Evolutionary conservation across 2,797 vertebrate species (phyloP).

Genomic region (Myoxocephalus aenaeus): DNA sequence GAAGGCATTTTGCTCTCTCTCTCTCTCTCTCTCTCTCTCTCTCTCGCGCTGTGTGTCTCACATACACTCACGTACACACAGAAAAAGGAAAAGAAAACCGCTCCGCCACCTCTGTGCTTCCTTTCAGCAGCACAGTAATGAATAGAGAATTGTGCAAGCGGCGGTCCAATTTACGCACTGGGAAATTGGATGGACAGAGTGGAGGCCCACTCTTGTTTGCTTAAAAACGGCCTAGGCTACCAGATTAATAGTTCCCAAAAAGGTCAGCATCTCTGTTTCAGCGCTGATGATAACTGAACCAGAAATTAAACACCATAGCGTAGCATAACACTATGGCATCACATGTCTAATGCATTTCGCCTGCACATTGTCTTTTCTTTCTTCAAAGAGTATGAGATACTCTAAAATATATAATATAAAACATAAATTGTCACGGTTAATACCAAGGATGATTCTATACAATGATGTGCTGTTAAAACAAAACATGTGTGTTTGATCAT

Average conservation of each 20-base stretch:
- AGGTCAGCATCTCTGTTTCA: slow-evolving; percentile 90
- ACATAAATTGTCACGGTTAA: background rate
- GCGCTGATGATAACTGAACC: slow-evolving; percentile 83
- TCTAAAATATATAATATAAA: background rate
- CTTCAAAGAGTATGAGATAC: slow-evolving; percentile 19
- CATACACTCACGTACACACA: slow-evolving; percentile 42
- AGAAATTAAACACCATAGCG: slow-evolving; percentile 83
- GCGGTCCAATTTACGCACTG: slow-evolving; percentile 93
- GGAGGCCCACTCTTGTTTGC: slow-evolving; percentile 90
- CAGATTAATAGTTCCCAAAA: slow-evolving; percentile 92
- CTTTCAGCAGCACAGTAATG: slow-evolving; percentile 94
- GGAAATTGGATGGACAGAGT: slow-evolving; percentile 92
- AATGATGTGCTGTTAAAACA: background rate
- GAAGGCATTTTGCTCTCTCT: slow-evolving; percentile 79
- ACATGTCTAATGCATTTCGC: slow-evolving; percentile 54
- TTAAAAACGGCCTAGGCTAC: slow-evolving; percentile 90
- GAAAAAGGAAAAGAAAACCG: slow-evolving; percentile 80
- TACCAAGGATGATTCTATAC: background rate
- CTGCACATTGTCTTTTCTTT: slow-evolving; percentile 14
- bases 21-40: slow-evolving; percentile 19
- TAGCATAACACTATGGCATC: slow-evolving; percentile 60
- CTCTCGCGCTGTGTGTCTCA: slow-evolving; percentile 20
- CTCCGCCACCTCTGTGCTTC: slow-evolving; percentile 92
- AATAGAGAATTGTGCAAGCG: slow-evolving; percentile 95
- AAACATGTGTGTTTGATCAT: background rate